Base-by-base conservation (phyloP, 2,113 vertebrate species). In the Brachyhypopomus occidentalis region DNA sequence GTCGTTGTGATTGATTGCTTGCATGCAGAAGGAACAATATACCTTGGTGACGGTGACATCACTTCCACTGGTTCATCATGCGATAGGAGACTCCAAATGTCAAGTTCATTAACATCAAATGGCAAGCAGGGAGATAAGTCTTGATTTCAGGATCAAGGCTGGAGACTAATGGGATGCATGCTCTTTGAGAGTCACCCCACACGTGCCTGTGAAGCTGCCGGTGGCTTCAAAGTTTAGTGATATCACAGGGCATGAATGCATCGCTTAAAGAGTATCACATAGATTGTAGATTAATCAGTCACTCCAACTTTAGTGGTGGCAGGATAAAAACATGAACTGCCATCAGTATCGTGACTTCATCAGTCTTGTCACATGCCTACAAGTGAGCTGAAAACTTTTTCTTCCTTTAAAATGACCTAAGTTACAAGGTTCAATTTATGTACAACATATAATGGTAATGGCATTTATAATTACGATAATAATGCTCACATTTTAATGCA, bases 61-160 rank as follows among this genome's bases (percentile, higher is more conserved):
- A 23, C 63, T 34, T 59, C 55, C 81, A 70, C 36, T 55, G 27
- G 64, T 23, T 52, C 0, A 0, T 48, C 36, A 69, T 79, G 76
- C 63, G 64, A 9, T 45, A 69, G 84, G 72, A 52, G 45, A 84
- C 70, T 62, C 86, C 76, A 84, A 90, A 89, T 81, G 87, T 81
- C 90, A 88, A 81, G 83, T 86, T 91, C 86, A 91, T 91, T 88
- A 91, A 72, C 76, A 88, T 90, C 85, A 86, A 85, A 45, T 22
- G 81, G 79, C 63, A 79, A 69, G 86, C 84, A 86, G 79, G 84
- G 86, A 86, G 84, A 84, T 89, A 88, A 91, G 83, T 87, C 60
- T 79, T 80, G 84, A 89, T 89, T 90, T 86, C 45, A 83, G 85
- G 83, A 79, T 86, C 70, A 82, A 67, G 62, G 20, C 56, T 58